These are phyloP conservation scores for Labeo catla DNA, from an alignment of 2,113 vertebrate genomes.

Conservation along the genomic window DNA sequence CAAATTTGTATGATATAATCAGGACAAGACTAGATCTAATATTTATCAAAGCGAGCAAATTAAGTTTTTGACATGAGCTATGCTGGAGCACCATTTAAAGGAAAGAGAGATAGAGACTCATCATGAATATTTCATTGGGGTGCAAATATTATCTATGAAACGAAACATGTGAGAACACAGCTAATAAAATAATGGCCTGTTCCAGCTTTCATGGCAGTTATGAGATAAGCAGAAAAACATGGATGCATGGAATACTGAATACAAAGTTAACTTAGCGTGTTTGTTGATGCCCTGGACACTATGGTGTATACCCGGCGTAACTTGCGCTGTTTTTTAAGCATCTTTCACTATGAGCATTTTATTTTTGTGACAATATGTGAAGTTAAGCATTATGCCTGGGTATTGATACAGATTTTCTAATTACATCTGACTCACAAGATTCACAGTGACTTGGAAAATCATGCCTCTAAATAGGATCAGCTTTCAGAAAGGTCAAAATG, in stretches of 20 bases:
- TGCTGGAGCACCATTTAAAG: neutral
- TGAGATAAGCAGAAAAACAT: neutral
- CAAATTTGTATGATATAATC: slow-evolving; percentile 23
- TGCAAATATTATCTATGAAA: slow-evolving; percentile 26
- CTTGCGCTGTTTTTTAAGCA: neutral
- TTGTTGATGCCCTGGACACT: neutral
- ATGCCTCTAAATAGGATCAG: neutral
- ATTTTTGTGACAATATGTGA: too few relatives aligned
- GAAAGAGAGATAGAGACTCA: neutral
- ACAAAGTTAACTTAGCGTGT: neutral
- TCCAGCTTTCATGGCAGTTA: slow-evolving; percentile 30
- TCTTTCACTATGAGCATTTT: too few relatives aligned
- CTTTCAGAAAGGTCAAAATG: neutral
- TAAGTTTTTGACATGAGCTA: slow-evolving; percentile 18
- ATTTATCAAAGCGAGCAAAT: slow-evolving; percentile 4
- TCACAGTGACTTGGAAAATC: too few relatives aligned
- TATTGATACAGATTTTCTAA: too few relatives aligned
- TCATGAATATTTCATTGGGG: slow-evolving; percentile 27
- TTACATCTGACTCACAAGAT: too few relatives aligned
- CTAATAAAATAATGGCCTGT: neutral
- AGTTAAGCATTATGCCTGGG: too few relatives aligned
- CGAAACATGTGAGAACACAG: neutral
- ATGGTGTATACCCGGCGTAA: neutral
- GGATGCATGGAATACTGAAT: neutral
- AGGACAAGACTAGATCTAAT: neutral